Evolutionary conservation across 2,888 invertebrate species (phyloP).

Genomic region (Morpho helenor): DNA sequence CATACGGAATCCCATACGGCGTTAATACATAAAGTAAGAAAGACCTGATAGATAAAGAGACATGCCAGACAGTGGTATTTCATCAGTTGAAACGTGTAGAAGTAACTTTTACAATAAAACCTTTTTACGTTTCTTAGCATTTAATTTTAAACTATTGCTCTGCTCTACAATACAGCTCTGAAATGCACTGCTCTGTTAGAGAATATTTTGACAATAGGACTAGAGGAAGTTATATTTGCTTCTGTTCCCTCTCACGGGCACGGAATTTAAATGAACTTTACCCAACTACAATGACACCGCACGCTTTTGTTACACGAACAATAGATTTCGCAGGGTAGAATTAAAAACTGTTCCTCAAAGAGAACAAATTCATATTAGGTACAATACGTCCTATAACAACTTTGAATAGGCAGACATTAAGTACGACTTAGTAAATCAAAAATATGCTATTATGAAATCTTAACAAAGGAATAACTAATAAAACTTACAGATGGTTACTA

Average conservation of each 20-base stretch:
- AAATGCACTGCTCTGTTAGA: constrained; percentile 9
- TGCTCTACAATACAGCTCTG: not conserved
- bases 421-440: too few species aligned
- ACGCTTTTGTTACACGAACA: constrained; percentile 73
- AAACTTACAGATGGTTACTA: too few species aligned
- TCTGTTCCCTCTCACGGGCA: constrained; percentile 72
- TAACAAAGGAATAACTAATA: too few species aligned
- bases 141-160: too few species aligned
- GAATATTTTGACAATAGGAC: constrained; percentile 14
- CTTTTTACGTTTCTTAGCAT: too few species aligned
- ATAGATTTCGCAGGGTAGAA: constrained; percentile 73
- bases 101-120: too few species aligned
- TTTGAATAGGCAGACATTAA: not conserved
- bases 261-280: constrained; percentile 77
- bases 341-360: constrained; percentile 76
- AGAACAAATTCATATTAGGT: constrained; percentile 71
- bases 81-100: too few species aligned
- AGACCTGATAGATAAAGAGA: too few species aligned
- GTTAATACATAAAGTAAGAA: too few species aligned
- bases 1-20: too few species aligned
- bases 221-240: constrained; percentile 77
- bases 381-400: constrained; percentile 48
- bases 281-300: constrained; percentile 69
- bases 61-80: too few species aligned
- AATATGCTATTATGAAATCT: too few species aligned